Conservation (phyloP, 2,888 invertebrate species). For the Melanargia galathea region DNA sequence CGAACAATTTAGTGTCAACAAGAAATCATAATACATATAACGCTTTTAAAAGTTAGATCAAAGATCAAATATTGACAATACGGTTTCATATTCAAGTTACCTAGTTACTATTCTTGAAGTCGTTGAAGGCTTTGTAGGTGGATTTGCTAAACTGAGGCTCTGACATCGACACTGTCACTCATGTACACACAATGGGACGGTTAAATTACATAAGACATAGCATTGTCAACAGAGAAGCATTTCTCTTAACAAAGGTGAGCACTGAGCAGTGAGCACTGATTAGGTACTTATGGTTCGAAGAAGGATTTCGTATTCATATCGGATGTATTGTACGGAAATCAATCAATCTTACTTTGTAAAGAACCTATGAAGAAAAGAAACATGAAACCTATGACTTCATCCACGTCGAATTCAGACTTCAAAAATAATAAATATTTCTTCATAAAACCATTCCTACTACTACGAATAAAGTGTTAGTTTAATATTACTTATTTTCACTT, state of each 20-base stretch:
- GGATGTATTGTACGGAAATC: no score
- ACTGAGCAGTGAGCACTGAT: no score
- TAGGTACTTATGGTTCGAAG: conserved; percentile 47
- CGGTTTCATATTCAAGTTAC: conserved; percentile 16
- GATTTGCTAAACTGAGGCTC: conserved; percentile 26
- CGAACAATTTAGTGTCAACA: no score
- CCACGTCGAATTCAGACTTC: no score
- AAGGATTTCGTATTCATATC: conserved; percentile 48
- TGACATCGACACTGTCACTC: conserved; percentile 32
- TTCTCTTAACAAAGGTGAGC: conserved; percentile 61
- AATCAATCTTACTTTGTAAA: conserved; percentile 11
- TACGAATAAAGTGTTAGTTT: not conserved
- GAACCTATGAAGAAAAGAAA: no score
- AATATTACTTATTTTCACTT: not conserved
- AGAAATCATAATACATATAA: no score
- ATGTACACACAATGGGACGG: conserved; percentile 56
- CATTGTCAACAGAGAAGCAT: conserved; percentile 64
- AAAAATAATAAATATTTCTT: no score
- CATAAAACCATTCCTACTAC: no score
- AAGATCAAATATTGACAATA: conserved; percentile 3
- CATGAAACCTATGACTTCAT: no score
- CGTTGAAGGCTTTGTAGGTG: conserved; percentile 26
- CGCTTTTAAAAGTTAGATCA: not conserved
- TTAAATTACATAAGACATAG: conserved; percentile 61
- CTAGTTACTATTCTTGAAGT: conserved; percentile 13